phyloP scores from a whole-genome alignment of 2,113 vertebrate genomes.

The Peromyscus polionotus region DNA sequence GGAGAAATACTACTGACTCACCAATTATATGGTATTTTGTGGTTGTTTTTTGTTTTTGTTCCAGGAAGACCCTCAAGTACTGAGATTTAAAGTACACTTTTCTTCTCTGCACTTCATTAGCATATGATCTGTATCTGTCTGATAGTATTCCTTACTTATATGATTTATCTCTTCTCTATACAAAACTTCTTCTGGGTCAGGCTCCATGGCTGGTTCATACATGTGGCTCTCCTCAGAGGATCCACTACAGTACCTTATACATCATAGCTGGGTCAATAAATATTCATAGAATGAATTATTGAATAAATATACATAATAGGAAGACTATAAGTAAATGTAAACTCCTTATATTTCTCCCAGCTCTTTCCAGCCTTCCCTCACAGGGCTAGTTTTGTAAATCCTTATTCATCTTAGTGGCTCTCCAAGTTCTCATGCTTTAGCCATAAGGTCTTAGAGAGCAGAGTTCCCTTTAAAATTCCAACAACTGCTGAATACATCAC shows the following conservation, averaged over 20 bases:
- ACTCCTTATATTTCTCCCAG: conserved; percentile 28
- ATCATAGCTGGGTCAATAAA: conserved; percentile 34
- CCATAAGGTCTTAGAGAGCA: conserved; percentile 23
- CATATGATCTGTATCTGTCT: not conserved
- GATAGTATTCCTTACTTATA: not conserved
- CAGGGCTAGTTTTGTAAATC: conserved; percentile 37
- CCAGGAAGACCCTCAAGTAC: not conserved
- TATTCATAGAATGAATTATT: conserved; percentile 23
- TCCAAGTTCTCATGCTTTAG: conserved; percentile 56
- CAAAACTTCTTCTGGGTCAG: conserved; percentile 25
- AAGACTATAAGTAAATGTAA: conserved; percentile 47
- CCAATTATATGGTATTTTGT: not conserved
- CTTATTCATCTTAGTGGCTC: conserved; percentile 59
- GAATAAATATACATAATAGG: conserved; percentile 12
- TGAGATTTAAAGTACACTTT: not conserved
- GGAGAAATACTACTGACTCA: not conserved
- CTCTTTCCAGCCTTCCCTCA: conserved; percentile 30
- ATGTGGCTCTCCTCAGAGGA: conserved; percentile 7
- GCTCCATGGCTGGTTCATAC: not conserved
- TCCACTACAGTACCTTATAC: not conserved
- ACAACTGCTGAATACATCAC: conserved; percentile 33
- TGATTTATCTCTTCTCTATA: conserved; percentile 32
- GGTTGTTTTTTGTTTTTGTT: not conserved
- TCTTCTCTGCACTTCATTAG: not conserved
- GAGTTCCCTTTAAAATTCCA: conserved; percentile 31